Base-by-base conservation (phyloP, 37 sponge, comb jelly and placozoan genomes). In the Trichoplax adhaerens region DNA sequence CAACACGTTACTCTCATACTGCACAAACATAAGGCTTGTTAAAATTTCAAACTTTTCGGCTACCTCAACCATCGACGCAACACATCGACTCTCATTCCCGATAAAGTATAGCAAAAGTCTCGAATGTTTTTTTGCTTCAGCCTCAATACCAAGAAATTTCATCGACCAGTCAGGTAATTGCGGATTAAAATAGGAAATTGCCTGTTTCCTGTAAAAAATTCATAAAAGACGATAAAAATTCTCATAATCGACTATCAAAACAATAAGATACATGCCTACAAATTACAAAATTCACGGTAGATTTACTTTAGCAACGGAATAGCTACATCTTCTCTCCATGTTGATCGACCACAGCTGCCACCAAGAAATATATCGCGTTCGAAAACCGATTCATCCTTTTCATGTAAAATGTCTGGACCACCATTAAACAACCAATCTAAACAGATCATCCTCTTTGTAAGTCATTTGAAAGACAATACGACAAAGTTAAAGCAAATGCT, bases 1-100 rank as follows among this genome's bases (percentile, higher is more conserved):
- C 7, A 10, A 67, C 10, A 67, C 10, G 29, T 53, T 8, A 8
- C 72, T 5, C 10, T 5, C 62, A 48, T 48, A 54, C 52, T 12
- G 48, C 67, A 8, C 62, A 74, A 7, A 74, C 62, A 65, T 72
- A 7, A 50, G 48, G 50, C 51, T 5, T 71, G 49, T n/a, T 8
- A 12, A n/a, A 12, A 7, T 8, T 52, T 8, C 69, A 74, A 70
- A 71, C 65, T 10, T 50, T 74, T 29, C 7, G 65, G 46, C 10
- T 55, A 83, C 87, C 77, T 86, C 87, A n/a, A 79, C 84, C 72
- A 86, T 46, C 1, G 87, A 83, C 2, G 80, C 84, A 58, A 86
- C 87, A 50, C 80, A 78, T 0, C 75, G 76, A 0, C 82, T 79
- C 53, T 78, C 59, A 46, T 75, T 77, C n/a, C 62, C 64, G 3